Percentiles rank a stretch among this genome's conserved stretches.
Evolutionary conservation across 2,113 vertebrate species (phyloP).

Genomic region (Cnemophilus loriae): DNA sequence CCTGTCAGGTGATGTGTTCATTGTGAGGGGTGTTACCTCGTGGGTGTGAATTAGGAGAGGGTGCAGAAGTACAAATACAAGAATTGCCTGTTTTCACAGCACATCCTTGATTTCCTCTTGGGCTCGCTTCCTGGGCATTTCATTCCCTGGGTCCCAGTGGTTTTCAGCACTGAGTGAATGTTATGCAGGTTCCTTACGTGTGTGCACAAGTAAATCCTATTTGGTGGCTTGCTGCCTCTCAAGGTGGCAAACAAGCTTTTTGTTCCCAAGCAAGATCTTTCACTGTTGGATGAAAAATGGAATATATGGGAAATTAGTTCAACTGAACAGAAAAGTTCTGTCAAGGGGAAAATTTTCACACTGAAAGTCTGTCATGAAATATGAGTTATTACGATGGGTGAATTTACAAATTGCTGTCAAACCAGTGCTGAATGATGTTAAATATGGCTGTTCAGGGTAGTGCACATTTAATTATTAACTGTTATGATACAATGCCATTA

Average conservation of each 20-base stretch:
- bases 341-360: constrained; percentile 4
- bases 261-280: background rate
- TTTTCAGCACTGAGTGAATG: background rate
- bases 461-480: constrained; percentile 13
- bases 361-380: background rate
- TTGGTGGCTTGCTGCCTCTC: background rate
- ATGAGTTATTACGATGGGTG: background rate
- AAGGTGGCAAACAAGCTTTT: background rate
- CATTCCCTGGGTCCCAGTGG: background rate
- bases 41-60: fast-evolving
- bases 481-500: background rate
- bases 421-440: background rate
- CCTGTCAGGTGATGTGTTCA: fast-evolving
- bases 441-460: background rate
- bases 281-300: background rate
- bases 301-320: background rate
- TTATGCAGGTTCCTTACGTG: background rate
- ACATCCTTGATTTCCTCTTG: background rate
- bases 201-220: background rate
- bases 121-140: fast-evolving
- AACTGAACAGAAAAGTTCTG: background rate
- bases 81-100: background rate
- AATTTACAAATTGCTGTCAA: constrained; percentile 47
- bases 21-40: background rate
- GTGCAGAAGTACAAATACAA: background rate